These are phyloP conservation scores for Stenotaenia linearis DNA, from an alignment of 2,888 invertebrate species.

Conservation along the genomic window DNA sequence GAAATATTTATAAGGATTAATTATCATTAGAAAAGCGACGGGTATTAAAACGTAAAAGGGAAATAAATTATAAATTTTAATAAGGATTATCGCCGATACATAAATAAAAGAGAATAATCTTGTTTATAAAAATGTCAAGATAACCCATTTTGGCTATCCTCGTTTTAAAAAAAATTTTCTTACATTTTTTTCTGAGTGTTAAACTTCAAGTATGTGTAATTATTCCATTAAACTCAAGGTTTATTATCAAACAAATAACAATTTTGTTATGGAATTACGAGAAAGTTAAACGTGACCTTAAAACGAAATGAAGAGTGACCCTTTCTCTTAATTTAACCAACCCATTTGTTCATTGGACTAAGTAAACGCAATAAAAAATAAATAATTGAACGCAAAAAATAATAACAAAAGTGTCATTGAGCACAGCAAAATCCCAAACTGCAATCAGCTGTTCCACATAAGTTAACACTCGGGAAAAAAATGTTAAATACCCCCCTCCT, in stretches of 20 bases:
- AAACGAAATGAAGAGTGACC: background rate
- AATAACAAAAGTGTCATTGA: no score
- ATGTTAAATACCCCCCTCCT: no score
- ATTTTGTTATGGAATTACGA: background rate
- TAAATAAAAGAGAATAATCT: background rate
- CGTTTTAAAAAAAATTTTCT: no score
- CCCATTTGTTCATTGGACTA: background rate
- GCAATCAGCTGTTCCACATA: no score
- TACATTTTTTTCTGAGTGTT: background rate
- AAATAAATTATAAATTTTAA: background rate
- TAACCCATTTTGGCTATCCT: background rate
- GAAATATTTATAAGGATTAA: constrained; percentile 18
- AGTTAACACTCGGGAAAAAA: no score
- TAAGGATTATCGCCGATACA: background rate
- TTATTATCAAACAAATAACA: background rate
- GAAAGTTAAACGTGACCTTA: background rate
- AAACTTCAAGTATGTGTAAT: background rate
- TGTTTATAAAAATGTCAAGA: background rate
- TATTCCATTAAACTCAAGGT: constrained; percentile 17
- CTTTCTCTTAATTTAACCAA: background rate
- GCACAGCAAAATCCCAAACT: background rate
- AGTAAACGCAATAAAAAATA: background rate
- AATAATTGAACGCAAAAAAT: background rate
- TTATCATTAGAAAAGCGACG: background rate
- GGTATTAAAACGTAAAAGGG: background rate